Evolutionary conservation across 2,797 vertebrate genomes (phyloP), one percentile per base, ranked within the genome.

Genomic region (Moxostoma hubbsi): DNA sequence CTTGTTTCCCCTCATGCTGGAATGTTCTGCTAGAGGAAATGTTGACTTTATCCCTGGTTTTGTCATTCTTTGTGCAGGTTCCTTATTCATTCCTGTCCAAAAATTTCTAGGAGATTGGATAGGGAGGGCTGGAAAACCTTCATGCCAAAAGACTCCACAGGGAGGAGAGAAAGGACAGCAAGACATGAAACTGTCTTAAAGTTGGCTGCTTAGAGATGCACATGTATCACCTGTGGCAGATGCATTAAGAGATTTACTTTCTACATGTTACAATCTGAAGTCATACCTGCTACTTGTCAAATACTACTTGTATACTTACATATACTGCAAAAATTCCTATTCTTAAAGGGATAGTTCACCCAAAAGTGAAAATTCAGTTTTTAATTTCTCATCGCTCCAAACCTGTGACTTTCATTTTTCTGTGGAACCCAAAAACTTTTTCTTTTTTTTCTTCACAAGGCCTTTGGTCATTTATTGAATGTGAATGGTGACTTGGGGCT

Each of bases 21-120:
- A 75, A 75, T 54, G 18, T 59, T 64, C 53, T 12, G 49, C 66
- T 43, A 80, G 55, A 80, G 18, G 76, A 51, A 46, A 72, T 77
- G 74, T 68, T 67, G 69, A 77, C 49, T 71, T 54, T 43, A 76
- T 18, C 66, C 49, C 6, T 73, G 68, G 47, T 81, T 77, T 68
- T 71, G 46, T 45, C 53, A 74, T 75, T 81, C 8, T 24, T 47
- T 66, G 16, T 36, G 13, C 59, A 15, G 16, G 59, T 47, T 77
- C 1, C 8, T 65, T 66, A 73, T 58, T 73, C 8, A 53, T n/a
- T 57, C 10, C 11, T 58, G 62, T 65, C 53, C 13, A 58, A 69
- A n/a, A 64, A 46, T n/a, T 45, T 63, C 36, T 36, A 64, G 46
- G 43, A 13, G 43, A 61, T 7, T 62, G 65, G 57, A 77, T 11